A percentile compares a stretch with the other conserved stretches of the same genome.
phyloP scores from a whole-genome alignment of 2,797 vertebrate species.

The Loriculus beryllinus region DNA sequence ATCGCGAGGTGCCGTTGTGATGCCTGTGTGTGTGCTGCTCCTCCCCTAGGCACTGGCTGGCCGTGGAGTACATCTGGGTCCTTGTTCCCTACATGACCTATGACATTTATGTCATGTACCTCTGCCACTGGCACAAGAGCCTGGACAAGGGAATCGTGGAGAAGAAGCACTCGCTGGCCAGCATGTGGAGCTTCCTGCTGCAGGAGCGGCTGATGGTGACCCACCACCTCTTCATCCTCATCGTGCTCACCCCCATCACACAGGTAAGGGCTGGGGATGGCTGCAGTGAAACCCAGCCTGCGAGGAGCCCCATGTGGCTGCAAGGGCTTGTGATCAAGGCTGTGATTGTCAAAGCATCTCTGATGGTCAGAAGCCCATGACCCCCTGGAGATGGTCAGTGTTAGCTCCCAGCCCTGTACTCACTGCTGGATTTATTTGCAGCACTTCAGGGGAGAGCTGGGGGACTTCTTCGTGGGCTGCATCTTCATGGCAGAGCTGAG shows the following conservation, averaged over 20 bases:
- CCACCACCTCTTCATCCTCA: slow-evolving; percentile 90
- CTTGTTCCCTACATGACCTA: slow-evolving; percentile 95
- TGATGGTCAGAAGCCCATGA: neutral
- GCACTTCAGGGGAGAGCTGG: slow-evolving; percentile 88
- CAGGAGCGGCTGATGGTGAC: slow-evolving; percentile 91
- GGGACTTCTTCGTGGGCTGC: slow-evolving; percentile 96
- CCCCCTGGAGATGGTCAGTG: neutral
- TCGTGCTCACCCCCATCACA: slow-evolving; percentile 88
- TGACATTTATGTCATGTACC: slow-evolving; percentile 93
- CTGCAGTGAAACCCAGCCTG: neutral
- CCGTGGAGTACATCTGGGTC: slow-evolving; percentile 89
- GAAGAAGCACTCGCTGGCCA: slow-evolving; percentile 78
- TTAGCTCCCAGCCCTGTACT: neutral
- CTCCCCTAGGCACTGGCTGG: slow-evolving; percentile 88
- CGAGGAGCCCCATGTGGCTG: fast-evolving
- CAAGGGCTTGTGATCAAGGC: neutral
- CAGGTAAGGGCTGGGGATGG: slow-evolving; percentile 79
- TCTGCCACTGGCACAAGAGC: slow-evolving; percentile 92
- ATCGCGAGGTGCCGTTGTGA: fast-evolving
- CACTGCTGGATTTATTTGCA: slow-evolving; percentile 57
- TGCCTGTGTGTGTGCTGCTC: slow-evolving; percentile 3
- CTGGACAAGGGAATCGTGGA: slow-evolving; percentile 77
- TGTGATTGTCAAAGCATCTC: neutral
- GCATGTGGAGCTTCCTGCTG: slow-evolving; percentile 83
- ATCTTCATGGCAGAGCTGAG: slow-evolving; percentile 95